A percentile compares a stretch with the other conserved stretches of the same genome.
phyloP scores from a whole-genome alignment of 2,113 vertebrate species.

The Laterallus jamaicensis region DNA sequence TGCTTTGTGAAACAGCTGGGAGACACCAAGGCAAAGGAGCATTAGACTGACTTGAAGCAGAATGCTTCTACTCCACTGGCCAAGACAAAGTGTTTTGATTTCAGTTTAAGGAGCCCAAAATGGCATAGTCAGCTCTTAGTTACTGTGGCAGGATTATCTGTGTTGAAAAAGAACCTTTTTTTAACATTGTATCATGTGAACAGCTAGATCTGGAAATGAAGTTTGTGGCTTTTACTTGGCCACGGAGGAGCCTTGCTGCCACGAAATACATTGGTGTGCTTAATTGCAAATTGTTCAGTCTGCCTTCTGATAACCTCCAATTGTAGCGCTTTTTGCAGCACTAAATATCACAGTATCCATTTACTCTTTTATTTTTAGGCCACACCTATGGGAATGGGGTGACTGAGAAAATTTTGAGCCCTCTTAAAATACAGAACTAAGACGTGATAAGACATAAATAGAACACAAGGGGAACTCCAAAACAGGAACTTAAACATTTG shows the following conservation, averaged over 20 bases:
- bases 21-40: neutral
- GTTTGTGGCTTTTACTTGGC: slow-evolving; percentile 12
- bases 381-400: neutral
- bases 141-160: neutral
- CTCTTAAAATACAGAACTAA: neutral
- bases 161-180: neutral
- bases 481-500: neutral
- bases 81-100: neutral
- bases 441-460: neutral
- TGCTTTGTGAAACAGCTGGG: neutral
- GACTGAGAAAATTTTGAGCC: neutral
- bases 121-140: neutral
- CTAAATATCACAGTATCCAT: neutral
- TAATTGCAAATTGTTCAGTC: neutral
- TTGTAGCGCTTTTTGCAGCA: neutral
- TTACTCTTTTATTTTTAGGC: neutral
- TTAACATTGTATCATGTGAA: neutral
- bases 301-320: neutral
- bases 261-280: neutral
- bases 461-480: neutral
- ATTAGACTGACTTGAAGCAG: neutral
- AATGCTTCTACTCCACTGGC: neutral
- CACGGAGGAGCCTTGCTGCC: neutral
- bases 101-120: neutral
- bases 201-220: slow-evolving; percentile 12